Evolutionary conservation across 2,113 vertebrate species (phyloP).

Genomic region (human): DNA sequence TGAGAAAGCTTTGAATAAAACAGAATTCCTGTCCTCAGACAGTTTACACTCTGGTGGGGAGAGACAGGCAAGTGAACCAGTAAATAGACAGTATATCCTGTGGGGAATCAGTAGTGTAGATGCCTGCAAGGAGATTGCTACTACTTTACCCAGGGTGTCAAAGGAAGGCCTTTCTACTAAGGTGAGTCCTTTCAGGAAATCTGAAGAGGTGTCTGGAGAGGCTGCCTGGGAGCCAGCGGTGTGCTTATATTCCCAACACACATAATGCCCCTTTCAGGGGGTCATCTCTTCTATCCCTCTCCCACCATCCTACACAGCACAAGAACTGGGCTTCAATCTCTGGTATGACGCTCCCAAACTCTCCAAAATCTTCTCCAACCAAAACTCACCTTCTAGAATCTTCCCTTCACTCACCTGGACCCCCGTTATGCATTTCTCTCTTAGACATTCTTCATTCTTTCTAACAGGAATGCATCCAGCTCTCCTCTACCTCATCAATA

Average conservation of each 20-base stretch:
- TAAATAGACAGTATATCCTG: too few species aligned
- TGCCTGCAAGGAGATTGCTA: fast-evolving
- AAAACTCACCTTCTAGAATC: not conserved
- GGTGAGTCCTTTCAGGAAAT: not conserved
- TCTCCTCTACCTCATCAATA: not conserved
- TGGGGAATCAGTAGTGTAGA: not conserved
- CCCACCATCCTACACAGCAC: not conserved
- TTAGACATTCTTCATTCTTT: not conserved
- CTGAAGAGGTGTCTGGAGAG: not conserved
- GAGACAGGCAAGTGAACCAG: not conserved
- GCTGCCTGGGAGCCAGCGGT: not conserved
- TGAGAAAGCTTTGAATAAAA: not conserved
- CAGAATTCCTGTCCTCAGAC: not conserved
- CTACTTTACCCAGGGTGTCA: too few species aligned
- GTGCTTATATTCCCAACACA: not conserved
- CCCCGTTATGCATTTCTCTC: not conserved
- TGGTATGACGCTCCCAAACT: not conserved
- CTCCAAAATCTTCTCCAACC: not conserved
- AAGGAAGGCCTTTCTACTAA: not conserved
- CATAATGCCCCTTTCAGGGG: too few species aligned
- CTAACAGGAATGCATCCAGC: too few species aligned
- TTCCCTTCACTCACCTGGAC: not conserved
- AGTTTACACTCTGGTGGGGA: not conserved
- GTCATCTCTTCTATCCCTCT: too few species aligned
- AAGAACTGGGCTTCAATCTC: too few species aligned